Base-by-base conservation (phyloP, 2,888 invertebrate species). In the Hipparchia sbordonii region DNA sequence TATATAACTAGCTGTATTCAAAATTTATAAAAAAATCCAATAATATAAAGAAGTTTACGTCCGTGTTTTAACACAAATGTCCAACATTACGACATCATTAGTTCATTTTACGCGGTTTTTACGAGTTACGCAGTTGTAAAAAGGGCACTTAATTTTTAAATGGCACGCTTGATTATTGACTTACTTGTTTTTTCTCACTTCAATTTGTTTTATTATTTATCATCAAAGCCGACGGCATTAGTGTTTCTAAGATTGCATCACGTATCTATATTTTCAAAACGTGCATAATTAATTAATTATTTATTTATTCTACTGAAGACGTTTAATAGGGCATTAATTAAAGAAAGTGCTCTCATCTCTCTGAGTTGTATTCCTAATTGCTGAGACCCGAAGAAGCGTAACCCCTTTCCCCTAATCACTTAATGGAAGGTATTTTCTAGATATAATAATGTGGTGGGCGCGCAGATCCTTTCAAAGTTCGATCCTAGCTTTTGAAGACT, bases 71-170 rank as follows among this genome's bases (percentile, higher is more conserved):
- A 73, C 71, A 57, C 66, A 61, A 72, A 67, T 67, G 48, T 6
- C 66, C 74, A 71, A 67, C 76, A 72, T 78, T 79, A 79, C 75
- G 78, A 76, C 76, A 75, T 77, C 78, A 77, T 78, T 79, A 79
- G 78, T 73, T 70, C 62, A 72, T 77, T 79, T 79, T 76, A 78
- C 74, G 74, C 67, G 60, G 72, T 67, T 77, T 79, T 79, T 78
- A 79, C 77, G 78, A 77, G 68, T 72, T 57, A 70, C 67, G 72
- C 65, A 46, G 73, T 71, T 67, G 72, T 78, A 76, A 78, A 77
- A 72, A 68, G 61, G 65, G 67, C 70, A 72, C 68, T 76, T 72
- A 63, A 75, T 74, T 73, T 74, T 75, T 57, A 65, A 74, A 76
- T 57, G 48, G 33, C 65, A 65, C 70, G 66, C 70, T 62, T 56